Evolutionary conservation across 1,140 invertebrate genomes (phyloP).

Genomic region (Aphidius ervi): DNA sequence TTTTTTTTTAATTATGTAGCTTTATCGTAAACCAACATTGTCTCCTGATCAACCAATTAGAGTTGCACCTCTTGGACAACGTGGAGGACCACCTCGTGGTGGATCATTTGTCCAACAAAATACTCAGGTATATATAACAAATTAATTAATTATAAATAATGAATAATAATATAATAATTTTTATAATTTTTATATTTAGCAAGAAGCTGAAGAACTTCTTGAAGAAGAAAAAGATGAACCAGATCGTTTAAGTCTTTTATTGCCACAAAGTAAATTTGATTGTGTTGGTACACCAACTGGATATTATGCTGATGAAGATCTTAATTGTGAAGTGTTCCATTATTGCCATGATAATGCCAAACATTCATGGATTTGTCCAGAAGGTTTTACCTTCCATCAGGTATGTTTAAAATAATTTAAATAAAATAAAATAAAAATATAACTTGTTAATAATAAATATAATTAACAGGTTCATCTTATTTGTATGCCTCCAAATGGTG

Average conservation of each 20-base stretch:
- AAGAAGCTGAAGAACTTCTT: conserved; percentile 56
- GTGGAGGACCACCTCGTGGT: conserved; percentile 25
- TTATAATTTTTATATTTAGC: not conserved
- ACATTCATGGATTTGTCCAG: conserved; percentile 90
- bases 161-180: not conserved
- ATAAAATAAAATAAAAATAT: not conserved
- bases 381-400: conserved; percentile 89
- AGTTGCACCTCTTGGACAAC: conserved; percentile 28
- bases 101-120: conserved; percentile 30
- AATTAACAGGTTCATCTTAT: conserved; percentile 76
- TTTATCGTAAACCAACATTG: conserved; percentile 27
- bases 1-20: conserved; percentile 18
- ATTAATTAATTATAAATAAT: not conserved
- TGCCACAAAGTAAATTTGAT: conserved; percentile 80
- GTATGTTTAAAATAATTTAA: conserved; percentile 47
- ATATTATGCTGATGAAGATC: conserved; percentile 86
- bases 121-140: conserved; percentile 19
- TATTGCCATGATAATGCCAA: conserved; percentile 87
- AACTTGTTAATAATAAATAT: conserved; percentile 19
- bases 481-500: conserved; percentile 84
- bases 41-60: conserved; percentile 27
- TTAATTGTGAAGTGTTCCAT: conserved; percentile 89
- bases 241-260: conserved; percentile 71
- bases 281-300: conserved; percentile 78
- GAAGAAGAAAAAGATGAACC: conserved; percentile 80